Percentiles rank a stretch among this genome's conserved stretches.
phyloP scores from a whole-genome alignment of 2,888 invertebrate genomes.

The Phyto melanocephala region DNA sequence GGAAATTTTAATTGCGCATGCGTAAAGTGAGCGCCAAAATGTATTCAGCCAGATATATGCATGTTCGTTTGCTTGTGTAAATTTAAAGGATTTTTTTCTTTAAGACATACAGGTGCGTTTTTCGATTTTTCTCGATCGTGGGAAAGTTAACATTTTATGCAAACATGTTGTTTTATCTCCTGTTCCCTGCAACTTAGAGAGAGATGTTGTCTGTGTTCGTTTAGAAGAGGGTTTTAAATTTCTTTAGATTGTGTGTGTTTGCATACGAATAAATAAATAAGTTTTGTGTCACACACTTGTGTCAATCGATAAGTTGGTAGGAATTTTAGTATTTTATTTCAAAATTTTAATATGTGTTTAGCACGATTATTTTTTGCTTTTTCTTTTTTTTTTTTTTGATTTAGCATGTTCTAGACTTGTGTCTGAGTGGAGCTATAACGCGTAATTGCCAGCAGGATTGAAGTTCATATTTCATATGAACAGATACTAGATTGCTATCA shows the following conservation, averaged over 20 bases:
- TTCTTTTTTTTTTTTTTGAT: too few relatives aligned
- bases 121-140: conserved; percentile 12
- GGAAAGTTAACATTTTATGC: conserved; percentile 50
- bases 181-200: neutral
- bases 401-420: neutral
- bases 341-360: conserved; percentile 19
- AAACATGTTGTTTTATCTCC: neutral
- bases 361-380: conserved; percentile 48
- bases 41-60: neutral
- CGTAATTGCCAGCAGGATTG: neutral
- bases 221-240: neutral
- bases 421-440: neutral
- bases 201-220: neutral
- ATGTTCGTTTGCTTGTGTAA: neutral
- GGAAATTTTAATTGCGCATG: conserved; percentile 51
- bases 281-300: neutral
- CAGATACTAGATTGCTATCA: too few relatives aligned
- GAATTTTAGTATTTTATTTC: neutral
- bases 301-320: neutral
- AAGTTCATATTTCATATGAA: too few relatives aligned
- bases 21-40: conserved; percentile 59
- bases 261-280: neutral
- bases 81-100: conserved; percentile 46
- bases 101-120: conserved; percentile 50
- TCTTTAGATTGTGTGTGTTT: neutral